Evolutionary conservation across 2,113 vertebrate genomes (phyloP), one percentile per base, ranked within the genome.

Genomic region (Reinhardtius hippoglossoides): DNA sequence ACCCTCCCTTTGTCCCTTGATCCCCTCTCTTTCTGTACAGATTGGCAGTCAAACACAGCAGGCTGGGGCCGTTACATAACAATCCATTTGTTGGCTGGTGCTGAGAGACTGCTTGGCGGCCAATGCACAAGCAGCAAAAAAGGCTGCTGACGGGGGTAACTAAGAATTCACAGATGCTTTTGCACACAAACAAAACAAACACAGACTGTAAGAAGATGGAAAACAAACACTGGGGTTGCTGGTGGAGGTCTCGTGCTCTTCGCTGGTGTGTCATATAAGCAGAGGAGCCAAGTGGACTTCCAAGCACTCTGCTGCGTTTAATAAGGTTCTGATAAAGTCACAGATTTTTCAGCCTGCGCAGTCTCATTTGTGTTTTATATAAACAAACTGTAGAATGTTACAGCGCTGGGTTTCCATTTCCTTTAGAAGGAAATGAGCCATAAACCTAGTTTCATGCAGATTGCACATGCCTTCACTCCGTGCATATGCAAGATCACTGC

Each of bases 1-100:
- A 78, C 69, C 79, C 72, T 71, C 44, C 50, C 52, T 75, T 84
- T 76, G 70, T 78, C 71, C 56, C 57, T 58, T 66, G 50, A 55
- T 67, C 46, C 61, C 52, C 31, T 73, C 67, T 59, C 67, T 65
- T 65, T 63, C 75, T 85, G 69, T 57, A 68, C 78, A 83, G 82
- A 75, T 86, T 90, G 89, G 86, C 88, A 89, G 78, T 71, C 66
- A 71, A 69, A 88, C 88, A 71, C 7, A 69, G 80, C 78, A 76
- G 69, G 69, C 79, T 65, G 65, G n/a, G 64, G 71, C 86, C 35
- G 13, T 92, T 90, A 82, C 73, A 65, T 85, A 89, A 91, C 83
- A 66, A 64, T 83, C 78, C 60, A 46, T 89, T 88, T 89, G 82
- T 81, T 85, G 88, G 76, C 55, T 27, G 64, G 23, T 73, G 76